Evolutionary conservation across 1,140 invertebrate species (phyloP).

Genomic region (Euwallacea similis): DNA sequence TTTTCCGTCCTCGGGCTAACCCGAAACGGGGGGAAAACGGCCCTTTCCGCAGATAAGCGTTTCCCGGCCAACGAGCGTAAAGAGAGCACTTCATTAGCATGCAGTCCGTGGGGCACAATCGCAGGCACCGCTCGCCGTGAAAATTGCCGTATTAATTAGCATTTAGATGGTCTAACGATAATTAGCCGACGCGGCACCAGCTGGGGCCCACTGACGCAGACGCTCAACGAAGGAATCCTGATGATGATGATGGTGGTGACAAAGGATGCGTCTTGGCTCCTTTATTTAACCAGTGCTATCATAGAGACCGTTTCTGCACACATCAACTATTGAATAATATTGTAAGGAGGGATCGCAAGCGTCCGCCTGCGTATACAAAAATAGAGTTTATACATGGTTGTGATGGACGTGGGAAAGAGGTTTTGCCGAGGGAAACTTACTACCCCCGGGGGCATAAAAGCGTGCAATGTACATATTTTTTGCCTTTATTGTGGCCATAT

Average conservation of each 20-base stretch:
- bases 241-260: not conserved
- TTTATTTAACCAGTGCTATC: too few species aligned
- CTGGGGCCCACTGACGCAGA: slow-evolving; percentile 43
- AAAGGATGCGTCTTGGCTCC: too few species aligned
- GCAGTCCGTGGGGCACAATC: slow-evolving; percentile 49
- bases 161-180: slow-evolving; percentile 61
- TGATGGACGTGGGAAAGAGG: slow-evolving; percentile 26
- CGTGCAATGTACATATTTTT: slow-evolving; percentile 26
- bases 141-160: slow-evolving; percentile 61
- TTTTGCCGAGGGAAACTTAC: slow-evolving; percentile 5
- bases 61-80: slow-evolving; percentile 36
- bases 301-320: too few species aligned
- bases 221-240: slow-evolving; percentile 12
- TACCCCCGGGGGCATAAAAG: slow-evolving; percentile 17
- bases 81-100: slow-evolving; percentile 54
- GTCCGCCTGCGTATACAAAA: too few species aligned
- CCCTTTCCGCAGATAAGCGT: slow-evolving; percentile 30
- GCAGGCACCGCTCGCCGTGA: slow-evolving; percentile 52
- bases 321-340: too few species aligned
- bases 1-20: slow-evolving; percentile 33
- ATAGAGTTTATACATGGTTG: not conserved
- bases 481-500: slow-evolving; percentile 16
- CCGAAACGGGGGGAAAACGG: slow-evolving; percentile 30
- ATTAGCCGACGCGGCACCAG: slow-evolving; percentile 54
- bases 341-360: too few species aligned